Evolutionary conservation across 2,888 invertebrate genomes (phyloP).

Genomic region (Lepidonotus clava): DNA sequence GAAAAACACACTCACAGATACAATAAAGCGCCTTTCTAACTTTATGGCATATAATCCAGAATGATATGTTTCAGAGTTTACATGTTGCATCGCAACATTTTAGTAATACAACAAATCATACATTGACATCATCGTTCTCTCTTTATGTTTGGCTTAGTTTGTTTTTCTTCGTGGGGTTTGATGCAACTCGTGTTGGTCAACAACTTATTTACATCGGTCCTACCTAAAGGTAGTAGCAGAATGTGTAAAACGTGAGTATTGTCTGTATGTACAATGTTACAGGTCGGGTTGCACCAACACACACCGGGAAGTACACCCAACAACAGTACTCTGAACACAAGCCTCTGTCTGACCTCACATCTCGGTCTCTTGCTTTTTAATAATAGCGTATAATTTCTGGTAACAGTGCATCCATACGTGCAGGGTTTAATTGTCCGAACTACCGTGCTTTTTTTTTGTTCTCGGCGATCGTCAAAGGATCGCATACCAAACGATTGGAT

Average conservation of each 20-base stretch:
- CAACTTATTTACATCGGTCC: constrained; percentile 38
- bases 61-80: constrained; percentile 54
- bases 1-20: constrained; percentile 41
- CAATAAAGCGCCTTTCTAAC: constrained; percentile 43
- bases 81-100: constrained; percentile 44
- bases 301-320: constrained; percentile 14
- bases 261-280: constrained; percentile 40
- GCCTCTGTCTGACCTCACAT: background rate
- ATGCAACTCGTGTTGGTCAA: constrained; percentile 44
- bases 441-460: background rate
- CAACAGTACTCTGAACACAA: background rate
- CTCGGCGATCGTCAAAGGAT: no score
- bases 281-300: background rate
- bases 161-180: constrained; percentile 21
- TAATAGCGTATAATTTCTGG: background rate
- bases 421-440: background rate
- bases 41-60: constrained; percentile 52
- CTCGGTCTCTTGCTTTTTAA: background rate
- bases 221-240: constrained; percentile 47
- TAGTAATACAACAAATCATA: constrained; percentile 53
- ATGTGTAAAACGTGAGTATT: constrained; percentile 49
- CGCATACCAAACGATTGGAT: background rate
- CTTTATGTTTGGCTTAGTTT: background rate
- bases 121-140: constrained; percentile 40
- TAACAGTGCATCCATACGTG: background rate